Evolutionary conservation across 2,888 invertebrate genomes (phyloP).

Genomic region (Rhyacophila evoluta): DNA sequence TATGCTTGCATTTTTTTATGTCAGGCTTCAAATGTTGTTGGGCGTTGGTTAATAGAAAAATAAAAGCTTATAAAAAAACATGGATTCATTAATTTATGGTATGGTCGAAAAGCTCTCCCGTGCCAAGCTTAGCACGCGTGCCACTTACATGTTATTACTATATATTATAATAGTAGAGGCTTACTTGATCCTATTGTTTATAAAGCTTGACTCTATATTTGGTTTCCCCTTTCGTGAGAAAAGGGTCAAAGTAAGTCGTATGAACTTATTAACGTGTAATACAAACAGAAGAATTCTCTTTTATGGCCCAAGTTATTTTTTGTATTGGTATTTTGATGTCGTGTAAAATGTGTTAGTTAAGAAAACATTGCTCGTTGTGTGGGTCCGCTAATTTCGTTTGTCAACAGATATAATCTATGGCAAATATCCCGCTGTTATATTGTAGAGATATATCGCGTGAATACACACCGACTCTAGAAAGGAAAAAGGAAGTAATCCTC

Average conservation of each 20-base stretch:
- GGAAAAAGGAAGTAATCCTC: too few species aligned
- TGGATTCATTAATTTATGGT: too few species aligned
- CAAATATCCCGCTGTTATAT: not conserved
- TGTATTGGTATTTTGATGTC: not conserved
- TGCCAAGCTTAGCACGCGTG: too few species aligned
- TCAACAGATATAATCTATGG: conserved; percentile 1
- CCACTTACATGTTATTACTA: too few species aligned
- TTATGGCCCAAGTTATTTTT: not conserved
- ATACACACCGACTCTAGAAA: not conserved
- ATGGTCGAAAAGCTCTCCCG: too few species aligned
- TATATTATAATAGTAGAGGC: too few species aligned
- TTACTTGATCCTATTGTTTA: too few species aligned
- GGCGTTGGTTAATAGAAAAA: too few species aligned
- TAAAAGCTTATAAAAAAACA: too few species aligned
- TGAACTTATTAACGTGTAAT: not conserved
- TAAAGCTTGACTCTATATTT: too few species aligned
- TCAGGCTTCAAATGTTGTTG: too few species aligned
- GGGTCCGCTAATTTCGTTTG: not conserved
- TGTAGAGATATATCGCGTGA: not conserved
- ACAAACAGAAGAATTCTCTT: not conserved
- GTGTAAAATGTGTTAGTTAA: not conserved
- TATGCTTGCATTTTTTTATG: too few species aligned
- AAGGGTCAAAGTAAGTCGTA: not conserved
- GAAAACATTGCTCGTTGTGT: not conserved
- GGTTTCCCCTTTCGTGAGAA: not conserved